These are phyloP conservation scores for Chelonus formosanus DNA, from an alignment of 2,888 invertebrate genomes.

Conservation along the genomic window DNA sequence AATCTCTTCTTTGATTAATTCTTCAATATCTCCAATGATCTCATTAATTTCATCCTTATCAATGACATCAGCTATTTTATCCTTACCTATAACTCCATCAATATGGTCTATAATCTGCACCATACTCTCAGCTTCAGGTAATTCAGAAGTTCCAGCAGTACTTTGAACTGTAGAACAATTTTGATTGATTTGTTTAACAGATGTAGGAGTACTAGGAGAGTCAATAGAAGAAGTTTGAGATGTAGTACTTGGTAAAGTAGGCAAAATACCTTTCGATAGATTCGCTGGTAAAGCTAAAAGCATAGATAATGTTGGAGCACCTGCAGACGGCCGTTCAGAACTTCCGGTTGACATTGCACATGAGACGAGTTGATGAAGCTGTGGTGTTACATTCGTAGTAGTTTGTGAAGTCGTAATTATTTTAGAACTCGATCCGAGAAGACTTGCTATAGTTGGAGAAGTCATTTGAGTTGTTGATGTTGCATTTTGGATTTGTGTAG, in stretches of 20 bases:
- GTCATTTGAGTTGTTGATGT: constrained; percentile 62
- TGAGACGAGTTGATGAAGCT: constrained; percentile 68
- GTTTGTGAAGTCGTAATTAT: constrained; percentile 48
- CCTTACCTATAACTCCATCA: constrained; percentile 59
- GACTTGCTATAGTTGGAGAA: constrained; percentile 69
- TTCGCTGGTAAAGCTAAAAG: constrained; percentile 69
- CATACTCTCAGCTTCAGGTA: constrained; percentile 53
- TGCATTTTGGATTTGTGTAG: constrained; percentile 56
- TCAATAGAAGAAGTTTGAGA: constrained; percentile 36
- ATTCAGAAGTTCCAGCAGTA: constrained; percentile 39
- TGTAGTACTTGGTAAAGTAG: constrained; percentile 45
- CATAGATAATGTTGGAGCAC: constrained; percentile 80
- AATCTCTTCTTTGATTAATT: constrained; percentile 61
- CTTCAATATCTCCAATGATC: constrained; percentile 62
- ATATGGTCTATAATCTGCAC: constrained; percentile 60
- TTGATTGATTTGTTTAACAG: constrained; percentile 38
- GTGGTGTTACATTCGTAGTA: constrained; percentile 62
- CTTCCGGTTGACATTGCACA: constrained; percentile 61
- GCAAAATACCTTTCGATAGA: constrained; percentile 53
- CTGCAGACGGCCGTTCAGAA: constrained; percentile 71
- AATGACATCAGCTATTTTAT: constrained; percentile 58
- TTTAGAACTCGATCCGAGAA: constrained; percentile 65
- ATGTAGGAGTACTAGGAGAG: constrained; percentile 17
- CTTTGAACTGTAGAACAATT: constrained; percentile 34
- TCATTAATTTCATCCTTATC: constrained; percentile 63